Evolutionary conservation across 2,113 vertebrate genomes (phyloP).

Genomic region (Erpornis zantholeuca): DNA sequence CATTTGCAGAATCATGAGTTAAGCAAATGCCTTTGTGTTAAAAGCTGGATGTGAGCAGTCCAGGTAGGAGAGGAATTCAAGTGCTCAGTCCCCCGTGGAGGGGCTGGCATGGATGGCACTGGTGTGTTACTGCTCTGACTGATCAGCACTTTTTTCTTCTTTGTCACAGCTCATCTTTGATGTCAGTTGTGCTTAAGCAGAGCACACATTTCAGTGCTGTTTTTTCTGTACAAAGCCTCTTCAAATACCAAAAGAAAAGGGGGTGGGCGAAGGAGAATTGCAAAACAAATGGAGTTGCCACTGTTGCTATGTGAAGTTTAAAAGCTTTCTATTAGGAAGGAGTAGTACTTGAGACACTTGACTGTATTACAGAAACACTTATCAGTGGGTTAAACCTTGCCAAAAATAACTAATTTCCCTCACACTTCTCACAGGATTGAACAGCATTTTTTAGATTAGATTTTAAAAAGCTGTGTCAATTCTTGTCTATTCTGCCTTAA

Average conservation of each 20-base stretch:
- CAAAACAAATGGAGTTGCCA: background rate
- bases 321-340: background rate
- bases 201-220: background rate
- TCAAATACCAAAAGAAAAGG: background rate
- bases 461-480: background rate
- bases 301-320: background rate
- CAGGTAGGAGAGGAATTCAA: background rate
- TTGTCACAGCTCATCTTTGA: background rate
- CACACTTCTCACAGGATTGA: background rate
- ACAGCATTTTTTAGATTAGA: background rate
- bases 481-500: background rate
- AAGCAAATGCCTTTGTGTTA: background rate
- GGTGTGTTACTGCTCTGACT: background rate
- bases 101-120: background rate
- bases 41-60: background rate
- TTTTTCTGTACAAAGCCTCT: background rate
- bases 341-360: background rate
- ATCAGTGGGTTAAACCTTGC: background rate
- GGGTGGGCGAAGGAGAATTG: background rate
- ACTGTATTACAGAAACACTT: background rate
- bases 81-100: rapidly evolving
- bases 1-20: background rate
- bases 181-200: background rate
- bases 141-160: background rate
- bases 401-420: background rate